Evolutionary conservation across 2,888 invertebrate species (phyloP).

Genomic region (Amaurobius ferox): DNA sequence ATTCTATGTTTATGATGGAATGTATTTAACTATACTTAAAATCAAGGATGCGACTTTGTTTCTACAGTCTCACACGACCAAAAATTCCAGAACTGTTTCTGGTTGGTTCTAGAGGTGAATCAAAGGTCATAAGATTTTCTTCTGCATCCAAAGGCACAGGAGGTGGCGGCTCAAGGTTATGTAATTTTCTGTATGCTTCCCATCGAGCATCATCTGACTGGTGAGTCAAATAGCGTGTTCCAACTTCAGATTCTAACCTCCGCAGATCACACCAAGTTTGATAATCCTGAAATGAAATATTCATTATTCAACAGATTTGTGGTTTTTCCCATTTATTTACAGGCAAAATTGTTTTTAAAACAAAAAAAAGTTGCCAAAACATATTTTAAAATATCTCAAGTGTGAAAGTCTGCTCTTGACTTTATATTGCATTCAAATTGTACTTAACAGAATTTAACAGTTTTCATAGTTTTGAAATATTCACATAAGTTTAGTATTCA

Average conservation of each 20-base stretch:
- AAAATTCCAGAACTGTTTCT: constrained; percentile 60
- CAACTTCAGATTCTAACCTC: constrained; percentile 87
- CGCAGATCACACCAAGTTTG: constrained; percentile 97
- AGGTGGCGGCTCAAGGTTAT: constrained; percentile 76
- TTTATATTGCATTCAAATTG: too few species aligned
- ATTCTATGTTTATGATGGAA: constrained; percentile 32
- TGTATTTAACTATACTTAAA: constrained; percentile 39
- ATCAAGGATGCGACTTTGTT: not conserved
- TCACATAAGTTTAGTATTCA: too few species aligned
- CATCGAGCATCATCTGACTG: constrained; percentile 94
- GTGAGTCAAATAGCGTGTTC: constrained; percentile 90
- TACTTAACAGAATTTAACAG: too few species aligned
- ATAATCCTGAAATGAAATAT: too few species aligned
- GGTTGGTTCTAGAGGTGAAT: constrained; percentile 37
- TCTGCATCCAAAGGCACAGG: constrained; percentile 61
- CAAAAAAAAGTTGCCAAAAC: too few species aligned
- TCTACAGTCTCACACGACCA: constrained; percentile 46
- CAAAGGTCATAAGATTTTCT: constrained; percentile 58
- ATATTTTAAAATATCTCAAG: too few species aligned
- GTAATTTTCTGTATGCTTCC: constrained; percentile 82
- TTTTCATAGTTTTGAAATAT: too few species aligned
- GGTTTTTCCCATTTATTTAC: too few species aligned
- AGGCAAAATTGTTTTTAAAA: too few species aligned
- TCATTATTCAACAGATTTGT: too few species aligned
- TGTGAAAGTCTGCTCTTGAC: too few species aligned